These are phyloP conservation scores for Epiperipatus broadwayi DNA, from an alignment of 2,888 invertebrate species.

Conservation along the genomic window DNA sequence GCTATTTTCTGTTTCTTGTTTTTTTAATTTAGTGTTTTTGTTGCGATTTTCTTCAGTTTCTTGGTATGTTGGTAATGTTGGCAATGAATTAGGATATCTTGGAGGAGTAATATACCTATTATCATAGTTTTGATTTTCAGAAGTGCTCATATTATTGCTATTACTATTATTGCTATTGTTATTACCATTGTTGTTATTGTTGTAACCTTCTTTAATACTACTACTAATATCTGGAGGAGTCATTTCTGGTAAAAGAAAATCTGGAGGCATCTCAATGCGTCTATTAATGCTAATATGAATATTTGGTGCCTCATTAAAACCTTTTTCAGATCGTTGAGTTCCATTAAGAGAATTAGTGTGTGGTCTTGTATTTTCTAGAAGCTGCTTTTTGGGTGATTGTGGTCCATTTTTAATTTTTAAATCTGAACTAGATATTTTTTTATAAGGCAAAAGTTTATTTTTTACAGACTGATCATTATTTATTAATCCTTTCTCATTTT, in stretches of 20 bases:
- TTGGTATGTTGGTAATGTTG: too few relatives aligned
- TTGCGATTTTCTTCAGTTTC: too few relatives aligned
- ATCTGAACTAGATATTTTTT: too few relatives aligned
- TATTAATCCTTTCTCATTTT: too few relatives aligned
- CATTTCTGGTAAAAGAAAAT: conserved; percentile 46
- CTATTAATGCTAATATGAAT: conserved; percentile 47
- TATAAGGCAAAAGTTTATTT: too few relatives aligned
- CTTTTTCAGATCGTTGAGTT: conserved; percentile 12
- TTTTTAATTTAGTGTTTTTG: too few relatives aligned
- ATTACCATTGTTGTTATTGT: conserved; percentile 16
- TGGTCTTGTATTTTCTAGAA: background rate
- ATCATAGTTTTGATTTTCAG: conserved; percentile 13
- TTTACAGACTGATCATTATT: too few relatives aligned
- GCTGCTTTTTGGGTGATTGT: too few relatives aligned
- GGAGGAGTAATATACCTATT: too few relatives aligned
- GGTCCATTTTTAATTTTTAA: too few relatives aligned
- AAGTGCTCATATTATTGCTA: conserved; percentile 5
- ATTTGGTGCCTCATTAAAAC: conserved; percentile 12
- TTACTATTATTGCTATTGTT: conserved; percentile 15
- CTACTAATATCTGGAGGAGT: conserved; percentile 19
- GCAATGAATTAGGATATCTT: too few relatives aligned
- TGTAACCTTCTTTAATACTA: conserved; percentile 15
- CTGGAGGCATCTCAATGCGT: conserved; percentile 61
- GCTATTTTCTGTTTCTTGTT: too few relatives aligned
- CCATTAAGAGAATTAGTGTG: conserved; percentile 10